Evolutionary conservation across 2,113 vertebrate species (phyloP), one percentile per base, ranked within the genome.

Genomic region (Jaculus jaculus): DNA sequence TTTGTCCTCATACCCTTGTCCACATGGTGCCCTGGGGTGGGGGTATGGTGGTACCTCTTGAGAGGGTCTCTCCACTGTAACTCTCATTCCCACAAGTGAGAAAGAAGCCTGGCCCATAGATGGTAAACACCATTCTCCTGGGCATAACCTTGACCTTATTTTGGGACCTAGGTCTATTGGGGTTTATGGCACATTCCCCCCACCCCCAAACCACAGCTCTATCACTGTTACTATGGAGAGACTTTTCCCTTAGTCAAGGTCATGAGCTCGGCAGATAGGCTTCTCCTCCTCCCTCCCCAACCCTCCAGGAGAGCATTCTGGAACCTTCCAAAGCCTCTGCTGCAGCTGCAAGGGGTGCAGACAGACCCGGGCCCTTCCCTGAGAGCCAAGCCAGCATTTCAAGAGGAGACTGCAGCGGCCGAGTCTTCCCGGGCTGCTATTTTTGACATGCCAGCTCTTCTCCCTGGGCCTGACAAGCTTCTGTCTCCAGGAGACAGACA

Each of bases 401-500:
- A 92, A 90, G 91, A 96, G 96, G 96, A 98, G 97, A 94, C 7
- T 84, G 95, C 92, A 98, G 93, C 96, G 96, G 85, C 81, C 54
- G 65, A 61, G 47, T 96, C 97, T 92, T 60, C 81, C 75, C 72
- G 92, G 63, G 32, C 94, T 96, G 95, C 92, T 98, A 95, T 96
- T 51, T 89, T 97, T 97, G 96, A 97, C 96, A 77, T 89, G 96
- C 97, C 97, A 95, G 92, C 97, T 97, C 93, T 97, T 97, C 97
- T 97, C 96, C 90, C 95, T 89, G 97, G 97, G 96, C 97, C 84
- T 97, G 97, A 98, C 97, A 96, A 98, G n/a, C 96, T 96, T 20
- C 97, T 97, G 97, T 97, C 97, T 98, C 97, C 96, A 98, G 96
- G 97, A 98, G 98, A 96, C 97, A 97, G 97, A 91, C 83, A 90